Percentiles rank a stretch among this genome's conserved stretches.
Conservation (phyloP, 2,113 vertebrate species). For the Corydoras sp. region DNA sequence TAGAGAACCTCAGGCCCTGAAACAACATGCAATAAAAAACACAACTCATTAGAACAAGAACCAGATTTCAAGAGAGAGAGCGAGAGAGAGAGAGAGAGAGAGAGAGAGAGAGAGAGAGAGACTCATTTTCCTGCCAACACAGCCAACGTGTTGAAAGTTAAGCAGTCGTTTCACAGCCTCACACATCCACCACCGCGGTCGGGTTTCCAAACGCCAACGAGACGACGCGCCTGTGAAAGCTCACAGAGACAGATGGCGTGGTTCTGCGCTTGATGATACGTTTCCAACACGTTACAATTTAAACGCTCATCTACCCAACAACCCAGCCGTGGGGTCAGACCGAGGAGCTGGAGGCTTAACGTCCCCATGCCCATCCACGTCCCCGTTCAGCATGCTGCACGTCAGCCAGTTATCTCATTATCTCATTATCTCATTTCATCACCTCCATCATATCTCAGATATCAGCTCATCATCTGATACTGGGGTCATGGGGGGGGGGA, state of each 20-base stretch:
- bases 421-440: no score
- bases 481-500: no score
- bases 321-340: neutral
- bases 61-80: no score
- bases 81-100: no score
- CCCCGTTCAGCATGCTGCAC: no score
- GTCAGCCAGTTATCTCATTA: no score
- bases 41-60: no score
- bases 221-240: constrained; percentile 3
- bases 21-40: no score
- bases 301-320: neutral
- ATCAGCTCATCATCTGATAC: no score
- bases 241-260: constrained; percentile 9
- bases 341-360: neutral
- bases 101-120: no score
- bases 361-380: neutral
- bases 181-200: neutral
- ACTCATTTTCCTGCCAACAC: neutral
- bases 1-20: no score
- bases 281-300: constrained; percentile 2
- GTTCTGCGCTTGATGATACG: constrained; percentile 8
- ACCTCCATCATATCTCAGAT: no score
- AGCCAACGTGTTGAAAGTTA: neutral
- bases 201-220: neutral
- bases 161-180: neutral